phyloP scores from a whole-genome alignment of 2,797 vertebrate genomes.

The Bufotes viridis region DNA sequence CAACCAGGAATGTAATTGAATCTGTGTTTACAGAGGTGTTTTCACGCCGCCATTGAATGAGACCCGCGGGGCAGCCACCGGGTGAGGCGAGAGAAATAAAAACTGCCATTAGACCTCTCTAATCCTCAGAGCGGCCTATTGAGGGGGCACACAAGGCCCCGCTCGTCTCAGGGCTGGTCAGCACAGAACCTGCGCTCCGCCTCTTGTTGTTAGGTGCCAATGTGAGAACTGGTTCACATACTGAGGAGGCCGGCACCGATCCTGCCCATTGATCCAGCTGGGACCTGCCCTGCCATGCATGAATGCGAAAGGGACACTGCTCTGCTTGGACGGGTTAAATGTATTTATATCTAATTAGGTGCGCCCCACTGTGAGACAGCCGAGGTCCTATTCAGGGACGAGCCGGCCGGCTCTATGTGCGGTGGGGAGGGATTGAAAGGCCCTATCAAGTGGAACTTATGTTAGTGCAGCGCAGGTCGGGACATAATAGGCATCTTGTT shows the following conservation, averaged over 20 bases:
- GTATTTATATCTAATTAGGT: slow-evolving; percentile 65
- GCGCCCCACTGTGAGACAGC: slow-evolving; percentile 56
- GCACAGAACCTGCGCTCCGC: slow-evolving; percentile 64
- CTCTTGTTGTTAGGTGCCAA: slow-evolving; percentile 69
- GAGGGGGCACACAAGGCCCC: slow-evolving; percentile 65
- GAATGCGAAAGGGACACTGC: slow-evolving; percentile 58
- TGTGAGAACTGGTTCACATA: slow-evolving; percentile 69
- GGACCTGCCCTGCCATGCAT: slow-evolving; percentile 66
- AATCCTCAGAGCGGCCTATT: slow-evolving; percentile 64
- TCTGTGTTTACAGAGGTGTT: slow-evolving; percentile 48
- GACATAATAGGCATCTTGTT: slow-evolving; percentile 52
- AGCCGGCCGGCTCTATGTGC: slow-evolving; percentile 55
- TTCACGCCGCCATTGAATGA: slow-evolving; percentile 62
- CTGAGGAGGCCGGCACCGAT: slow-evolving; percentile 63
- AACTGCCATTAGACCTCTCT: slow-evolving; percentile 64
- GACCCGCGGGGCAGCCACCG: slow-evolving; percentile 54
- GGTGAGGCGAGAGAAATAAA: slow-evolving; percentile 53
- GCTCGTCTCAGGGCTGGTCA: slow-evolving; percentile 66
- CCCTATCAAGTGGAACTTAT: slow-evolving; percentile 55
- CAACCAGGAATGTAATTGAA: slow-evolving; percentile 65
- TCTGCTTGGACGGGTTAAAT: slow-evolving; percentile 67
- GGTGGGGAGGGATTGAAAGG: slow-evolving; percentile 46
- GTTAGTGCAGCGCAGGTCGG: slow-evolving; percentile 27
- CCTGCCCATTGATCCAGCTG: slow-evolving; percentile 65
- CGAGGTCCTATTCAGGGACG: slow-evolving; percentile 57